phyloP scores from a whole-genome alignment of 2,888 invertebrate genomes.

The Neoascia interrupta region DNA sequence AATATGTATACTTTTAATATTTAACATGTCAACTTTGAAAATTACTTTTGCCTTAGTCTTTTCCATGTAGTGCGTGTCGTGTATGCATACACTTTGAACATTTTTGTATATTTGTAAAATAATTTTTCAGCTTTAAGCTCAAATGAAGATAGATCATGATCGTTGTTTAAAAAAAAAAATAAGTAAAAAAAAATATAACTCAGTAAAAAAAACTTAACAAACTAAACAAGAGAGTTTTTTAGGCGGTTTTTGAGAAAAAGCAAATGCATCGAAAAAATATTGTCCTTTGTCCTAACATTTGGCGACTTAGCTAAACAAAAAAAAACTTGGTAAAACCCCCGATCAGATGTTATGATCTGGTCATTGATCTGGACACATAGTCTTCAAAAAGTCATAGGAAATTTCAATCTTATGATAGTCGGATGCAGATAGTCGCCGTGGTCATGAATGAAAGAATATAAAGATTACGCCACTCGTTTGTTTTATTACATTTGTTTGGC shows the following conservation, averaged over 20 bases:
- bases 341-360: too few species aligned
- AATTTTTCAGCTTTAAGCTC: conserved; percentile 50
- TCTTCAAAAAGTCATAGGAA: too few species aligned
- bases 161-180: conserved; percentile 14
- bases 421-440: too few species aligned
- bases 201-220: conserved; percentile 1
- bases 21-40: not conserved
- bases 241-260: conserved; percentile 17
- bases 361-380: too few species aligned
- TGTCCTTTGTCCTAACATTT: too few species aligned
- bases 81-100: conserved; percentile 6
- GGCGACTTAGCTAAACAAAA: too few species aligned
- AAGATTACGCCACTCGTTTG: too few species aligned
- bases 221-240: not conserved
- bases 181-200: not conserved
- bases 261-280: too few species aligned
- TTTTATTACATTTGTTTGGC: too few species aligned
- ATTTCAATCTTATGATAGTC: too few species aligned
- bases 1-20: not conserved
- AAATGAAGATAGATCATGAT: conserved; percentile 39
- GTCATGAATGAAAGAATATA: too few species aligned
- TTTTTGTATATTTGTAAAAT: conserved; percentile 34
- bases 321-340: too few species aligned
- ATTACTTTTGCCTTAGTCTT: conserved; percentile 38
- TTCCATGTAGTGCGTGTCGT: conserved; percentile 12